Conservation (phyloP, 2,113 vertebrate genomes). For the Pollimyrus isidori region DNA sequence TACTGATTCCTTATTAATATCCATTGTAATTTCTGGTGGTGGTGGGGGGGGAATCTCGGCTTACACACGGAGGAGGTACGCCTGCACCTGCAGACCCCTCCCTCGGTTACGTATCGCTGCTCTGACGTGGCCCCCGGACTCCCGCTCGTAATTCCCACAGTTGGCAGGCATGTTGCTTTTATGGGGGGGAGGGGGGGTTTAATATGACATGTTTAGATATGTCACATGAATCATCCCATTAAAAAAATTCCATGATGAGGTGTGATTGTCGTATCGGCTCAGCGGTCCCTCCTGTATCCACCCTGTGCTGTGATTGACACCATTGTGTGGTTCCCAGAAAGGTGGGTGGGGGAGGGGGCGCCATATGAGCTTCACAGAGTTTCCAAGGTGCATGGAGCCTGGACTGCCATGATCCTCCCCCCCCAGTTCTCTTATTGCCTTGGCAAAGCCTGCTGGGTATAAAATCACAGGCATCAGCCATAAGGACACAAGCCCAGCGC, state of each 20-base stretch:
- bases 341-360: neutral
- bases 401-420: slow-evolving; percentile 25
- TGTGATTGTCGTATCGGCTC: slow-evolving; percentile 30
- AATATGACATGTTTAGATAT: slow-evolving; percentile 41
- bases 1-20: neutral
- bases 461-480: neutral
- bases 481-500: neutral
- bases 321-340: neutral
- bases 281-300: neutral
- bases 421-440: slow-evolving; percentile 36
- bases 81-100: neutral
- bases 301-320: neutral
- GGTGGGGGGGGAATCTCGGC: neutral
- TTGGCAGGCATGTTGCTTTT: neutral
- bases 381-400: neutral
- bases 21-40: neutral
- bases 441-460: slow-evolving; percentile 40
- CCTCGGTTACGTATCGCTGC: neutral
- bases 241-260: slow-evolving; percentile 35
- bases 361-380: slow-evolving; percentile 40
- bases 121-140: neutral
- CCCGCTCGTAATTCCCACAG: slow-evolving; percentile 23
- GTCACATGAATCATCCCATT: slow-evolving; percentile 42
- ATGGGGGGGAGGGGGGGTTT: slow-evolving; percentile 33
- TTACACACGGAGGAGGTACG: neutral